Conservation (phyloP, 2,113 vertebrate genomes). For the Marmota monax region DNA sequence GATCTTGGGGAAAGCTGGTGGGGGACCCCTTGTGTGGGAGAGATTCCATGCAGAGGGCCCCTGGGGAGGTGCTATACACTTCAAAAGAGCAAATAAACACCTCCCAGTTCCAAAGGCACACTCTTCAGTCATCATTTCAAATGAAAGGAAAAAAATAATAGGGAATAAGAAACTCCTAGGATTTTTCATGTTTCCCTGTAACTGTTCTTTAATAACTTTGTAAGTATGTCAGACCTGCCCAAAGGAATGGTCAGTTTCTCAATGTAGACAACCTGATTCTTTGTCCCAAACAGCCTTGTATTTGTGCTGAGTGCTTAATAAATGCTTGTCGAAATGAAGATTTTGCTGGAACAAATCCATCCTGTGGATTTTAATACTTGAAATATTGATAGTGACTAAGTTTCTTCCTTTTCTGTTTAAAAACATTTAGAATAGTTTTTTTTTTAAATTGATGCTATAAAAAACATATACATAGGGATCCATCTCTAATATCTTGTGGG, state of each 20-base stretch:
- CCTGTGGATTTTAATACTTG: neutral
- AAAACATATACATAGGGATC: neutral
- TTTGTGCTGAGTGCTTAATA: neutral
- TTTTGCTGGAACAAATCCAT: neutral
- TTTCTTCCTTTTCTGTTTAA: neutral
- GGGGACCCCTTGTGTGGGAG: neutral
- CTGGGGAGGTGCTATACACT: neutral
- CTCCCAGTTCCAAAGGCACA: neutral
- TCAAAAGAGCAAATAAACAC: conserved; percentile 25
- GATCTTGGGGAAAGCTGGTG: neutral
- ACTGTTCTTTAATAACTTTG: neutral
- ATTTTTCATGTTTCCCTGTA: neutral
- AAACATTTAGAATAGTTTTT: neutral
- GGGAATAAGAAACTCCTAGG: neutral
- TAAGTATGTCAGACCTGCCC: neutral
- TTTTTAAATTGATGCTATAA: neutral
- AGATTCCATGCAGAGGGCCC: neutral
- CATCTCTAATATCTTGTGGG: neutral
- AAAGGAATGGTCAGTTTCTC: neutral
- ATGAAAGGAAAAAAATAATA: neutral
- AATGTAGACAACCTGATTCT: neutral
- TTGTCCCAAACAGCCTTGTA: neutral
- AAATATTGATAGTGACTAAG: neutral
- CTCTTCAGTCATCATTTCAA: neutral
- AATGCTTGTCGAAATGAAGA: neutral